Conservation (phyloP, 1,140 invertebrate species). For the Onthophagus taurus region DNA sequence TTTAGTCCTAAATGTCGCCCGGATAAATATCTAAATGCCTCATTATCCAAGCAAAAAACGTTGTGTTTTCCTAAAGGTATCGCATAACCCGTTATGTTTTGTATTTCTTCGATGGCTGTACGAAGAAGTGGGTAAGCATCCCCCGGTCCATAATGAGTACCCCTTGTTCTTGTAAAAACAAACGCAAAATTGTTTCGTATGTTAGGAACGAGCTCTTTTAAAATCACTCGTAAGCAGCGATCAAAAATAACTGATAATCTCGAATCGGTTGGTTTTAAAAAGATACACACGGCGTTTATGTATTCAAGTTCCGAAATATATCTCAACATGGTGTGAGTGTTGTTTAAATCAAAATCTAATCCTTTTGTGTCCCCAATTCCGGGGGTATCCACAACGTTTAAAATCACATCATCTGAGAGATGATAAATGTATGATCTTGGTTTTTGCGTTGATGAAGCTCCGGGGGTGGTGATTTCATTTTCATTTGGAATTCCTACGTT, state of each 20-base stretch:
- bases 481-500: conserved; percentile 13
- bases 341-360: conserved; percentile 24
- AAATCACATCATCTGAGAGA: conserved; percentile 6
- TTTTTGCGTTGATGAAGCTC: conserved; percentile 30
- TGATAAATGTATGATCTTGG: conserved; percentile 31
- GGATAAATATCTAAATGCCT: conserved; percentile 27
- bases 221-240: conserved; percentile 27
- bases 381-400: conserved; percentile 16
- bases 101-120: conserved; percentile 9
- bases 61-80: conserved; percentile 23
- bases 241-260: conserved; percentile 23
- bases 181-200: conserved; percentile 29
- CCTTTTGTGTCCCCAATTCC: conserved; percentile 26
- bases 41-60: conserved; percentile 32
- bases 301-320: conserved; percentile 25
- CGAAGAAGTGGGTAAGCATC: conserved; percentile 21
- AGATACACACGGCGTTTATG: conserved; percentile 29
- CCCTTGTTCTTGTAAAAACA: conserved; percentile 27
- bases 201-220: conserved; percentile 26
- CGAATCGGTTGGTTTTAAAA: conserved; percentile 25
- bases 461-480: conserved; percentile 24
- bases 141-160: conserved; percentile 23
- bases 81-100: not conserved
- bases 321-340: conserved; percentile 27
- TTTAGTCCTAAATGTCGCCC: conserved; percentile 21